Base-by-base conservation (phyloP, 2,113 vertebrate species). In the Myotis davidii region DNA sequence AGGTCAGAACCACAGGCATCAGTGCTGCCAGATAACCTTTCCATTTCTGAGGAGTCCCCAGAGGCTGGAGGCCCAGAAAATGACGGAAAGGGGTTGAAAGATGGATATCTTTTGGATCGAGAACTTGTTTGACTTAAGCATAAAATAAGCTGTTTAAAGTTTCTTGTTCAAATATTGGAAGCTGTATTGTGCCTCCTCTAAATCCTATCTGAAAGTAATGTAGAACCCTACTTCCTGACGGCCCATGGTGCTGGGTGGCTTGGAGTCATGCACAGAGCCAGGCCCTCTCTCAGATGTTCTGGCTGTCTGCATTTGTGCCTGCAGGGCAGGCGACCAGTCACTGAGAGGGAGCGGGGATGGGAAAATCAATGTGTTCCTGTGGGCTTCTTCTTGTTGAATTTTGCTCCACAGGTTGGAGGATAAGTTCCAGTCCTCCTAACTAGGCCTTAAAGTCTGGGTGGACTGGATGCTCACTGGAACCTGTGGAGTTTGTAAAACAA, bases 301-400 rank as follows among this genome's bases (percentile, higher is more conserved):
- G 34, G 11, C 37, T 39, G 3, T 34, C 6, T 48, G 6, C 10
- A 29, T 50, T 72, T 95, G 69, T 81, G 27, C 76, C 23, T 70
- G 86, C 56, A 77, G 39, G 74, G 74, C 21, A 18, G 65, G 13
- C 10, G 37, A 9, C 50, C 14, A 17, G 8, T 85, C 65, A 4
- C 64, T 42, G 18, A 64, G 84, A 34, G 2, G 12, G 39, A 8
- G 5, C 8, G 59, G 27, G 17, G 34, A 18, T 29, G 72, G 27
- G 84, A 81, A 81, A 88, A 39, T 13, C 34, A 56, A 9, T 10
- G 39, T 13, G 39, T 94, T 91, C 84, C 37, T 45, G 18, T 94
- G 64, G 70, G 93, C 27, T 84, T 20, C 39, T 76, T 50, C n/a
- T 94, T 95, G 32, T 94, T 95, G 76, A 87, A 94, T 87, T 96